Percentiles rank a stretch among this genome's conserved stretches.
phyloP scores from a whole-genome alignment of 2,113 vertebrate genomes.

The Microcebus griseorufus region DNA sequence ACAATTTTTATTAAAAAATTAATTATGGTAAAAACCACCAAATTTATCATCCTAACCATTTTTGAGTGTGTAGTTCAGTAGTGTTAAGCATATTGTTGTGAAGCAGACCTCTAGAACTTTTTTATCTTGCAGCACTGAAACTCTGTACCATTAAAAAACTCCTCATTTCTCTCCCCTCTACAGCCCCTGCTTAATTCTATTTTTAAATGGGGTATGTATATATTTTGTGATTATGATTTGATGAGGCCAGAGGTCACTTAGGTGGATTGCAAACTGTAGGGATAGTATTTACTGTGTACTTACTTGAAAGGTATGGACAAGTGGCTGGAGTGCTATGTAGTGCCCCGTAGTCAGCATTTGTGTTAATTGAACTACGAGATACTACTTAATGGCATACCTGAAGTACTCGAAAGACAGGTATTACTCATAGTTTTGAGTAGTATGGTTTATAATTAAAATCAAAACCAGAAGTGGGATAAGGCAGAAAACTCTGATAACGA shows the following conservation, averaged over 20 bases:
- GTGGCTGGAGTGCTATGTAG: background rate
- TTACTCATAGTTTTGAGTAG: background rate
- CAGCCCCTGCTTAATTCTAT: background rate
- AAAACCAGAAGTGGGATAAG: constrained; percentile 21
- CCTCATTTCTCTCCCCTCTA: too few species aligned
- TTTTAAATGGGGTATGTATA: background rate
- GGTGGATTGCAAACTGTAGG: background rate
- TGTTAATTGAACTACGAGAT: background rate
- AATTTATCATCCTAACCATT: too few species aligned
- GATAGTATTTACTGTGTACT: background rate
- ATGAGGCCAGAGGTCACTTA: background rate
- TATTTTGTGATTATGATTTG: constrained; percentile 1
- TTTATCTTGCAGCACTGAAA: too few species aligned
- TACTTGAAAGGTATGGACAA: background rate
- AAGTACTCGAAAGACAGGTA: background rate
- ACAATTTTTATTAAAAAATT: too few species aligned
- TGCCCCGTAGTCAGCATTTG: background rate
- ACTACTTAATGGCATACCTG: background rate
- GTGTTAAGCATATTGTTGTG: too few species aligned
- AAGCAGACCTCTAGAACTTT: too few species aligned
- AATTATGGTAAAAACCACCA: too few species aligned
- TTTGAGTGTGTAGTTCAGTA: too few species aligned
- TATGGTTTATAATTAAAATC: constrained; percentile 17
- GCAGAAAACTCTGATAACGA: background rate
- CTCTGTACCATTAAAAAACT: too few species aligned